These are phyloP conservation scores for Drosophila multiciliata DNA, from an alignment of 2,888 invertebrate genomes.

Conservation along the genomic window DNA sequence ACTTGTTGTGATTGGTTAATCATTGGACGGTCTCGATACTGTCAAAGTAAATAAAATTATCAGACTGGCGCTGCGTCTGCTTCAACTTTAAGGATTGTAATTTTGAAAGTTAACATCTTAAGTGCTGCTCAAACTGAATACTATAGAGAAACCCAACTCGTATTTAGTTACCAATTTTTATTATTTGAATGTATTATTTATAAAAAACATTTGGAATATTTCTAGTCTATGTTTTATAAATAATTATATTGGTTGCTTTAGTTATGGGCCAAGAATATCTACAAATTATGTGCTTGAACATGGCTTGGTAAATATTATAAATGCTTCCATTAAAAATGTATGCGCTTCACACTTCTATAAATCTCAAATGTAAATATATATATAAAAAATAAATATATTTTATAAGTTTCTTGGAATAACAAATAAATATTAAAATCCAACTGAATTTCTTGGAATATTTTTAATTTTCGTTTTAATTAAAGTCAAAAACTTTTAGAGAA, in stretches of 20 bases:
- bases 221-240: background rate
- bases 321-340: background rate
- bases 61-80: background rate
- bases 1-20: constrained; percentile 58
- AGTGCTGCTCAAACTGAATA: background rate
- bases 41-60: constrained; percentile 26
- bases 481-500: background rate
- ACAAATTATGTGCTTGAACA: background rate
- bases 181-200: background rate
- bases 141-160: background rate
- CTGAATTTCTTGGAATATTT: background rate
- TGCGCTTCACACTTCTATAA: background rate
- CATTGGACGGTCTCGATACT: constrained; percentile 26
- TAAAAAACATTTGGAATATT: background rate
- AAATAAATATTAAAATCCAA: background rate
- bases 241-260: background rate
- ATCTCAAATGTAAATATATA: too few species aligned
- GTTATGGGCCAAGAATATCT: background rate
- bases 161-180: background rate
- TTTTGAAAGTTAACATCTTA: constrained; percentile 7
- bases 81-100: background rate
- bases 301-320: background rate
- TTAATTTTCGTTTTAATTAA: background rate
- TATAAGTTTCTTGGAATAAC: too few species aligned
- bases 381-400: too few species aligned